phyloP scores from a whole-genome alignment of 1,140 invertebrate species.

The Spodoptera litura region DNA sequence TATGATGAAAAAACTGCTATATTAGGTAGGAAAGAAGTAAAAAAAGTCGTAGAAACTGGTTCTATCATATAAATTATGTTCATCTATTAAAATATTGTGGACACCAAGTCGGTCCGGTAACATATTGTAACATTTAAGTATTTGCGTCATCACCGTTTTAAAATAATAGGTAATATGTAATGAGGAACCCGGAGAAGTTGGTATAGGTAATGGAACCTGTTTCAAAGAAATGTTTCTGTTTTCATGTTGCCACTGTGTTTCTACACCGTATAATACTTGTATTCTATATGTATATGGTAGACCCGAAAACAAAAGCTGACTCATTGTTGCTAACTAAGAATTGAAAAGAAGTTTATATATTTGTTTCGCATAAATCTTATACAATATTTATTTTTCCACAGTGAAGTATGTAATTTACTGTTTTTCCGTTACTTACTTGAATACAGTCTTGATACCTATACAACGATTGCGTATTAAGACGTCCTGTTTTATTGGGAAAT shows the following conservation, averaged over 20 bases:
- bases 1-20: too few relatives aligned
- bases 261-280: too few relatives aligned
- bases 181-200: not conserved
- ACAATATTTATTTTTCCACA: too few relatives aligned
- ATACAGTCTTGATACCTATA: not conserved
- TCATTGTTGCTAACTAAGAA: too few relatives aligned
- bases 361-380: too few relatives aligned
- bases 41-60: not conserved
- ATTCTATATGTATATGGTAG: too few relatives aligned
- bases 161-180: not conserved
- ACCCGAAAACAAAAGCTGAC: too few relatives aligned
- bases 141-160: conserved; percentile 30
- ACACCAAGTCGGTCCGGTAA: conserved; percentile 14
- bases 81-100: conserved; percentile 18
- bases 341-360: too few relatives aligned
- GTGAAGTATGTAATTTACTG: too few relatives aligned
- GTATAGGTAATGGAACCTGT: not conserved
- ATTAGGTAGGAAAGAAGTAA: not conserved
- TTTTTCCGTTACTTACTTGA: too few relatives aligned
- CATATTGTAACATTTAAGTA: conserved; percentile 23
- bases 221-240: not conserved
- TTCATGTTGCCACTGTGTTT: too few relatives aligned
- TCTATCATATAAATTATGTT: conserved; percentile 22
- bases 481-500: conserved; percentile 6
- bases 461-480: too few relatives aligned